Conservation (phyloP, 2,888 invertebrate species). For the Parascotia fuliginaria region DNA sequence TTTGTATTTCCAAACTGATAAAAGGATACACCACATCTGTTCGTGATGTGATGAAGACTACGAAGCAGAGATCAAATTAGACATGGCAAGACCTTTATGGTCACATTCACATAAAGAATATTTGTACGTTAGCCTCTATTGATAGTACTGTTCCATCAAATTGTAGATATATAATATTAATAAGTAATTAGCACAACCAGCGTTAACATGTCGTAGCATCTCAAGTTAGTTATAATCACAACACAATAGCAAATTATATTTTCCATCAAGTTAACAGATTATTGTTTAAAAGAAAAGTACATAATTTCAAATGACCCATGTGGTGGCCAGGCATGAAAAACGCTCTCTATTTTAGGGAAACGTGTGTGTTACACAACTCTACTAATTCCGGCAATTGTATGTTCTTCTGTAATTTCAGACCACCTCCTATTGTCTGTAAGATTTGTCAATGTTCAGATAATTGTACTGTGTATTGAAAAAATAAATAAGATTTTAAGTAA, state of each 20-base stretch:
- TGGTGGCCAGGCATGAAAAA: no score
- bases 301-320: no score
- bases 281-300: neutral
- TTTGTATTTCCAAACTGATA: conserved; percentile 61
- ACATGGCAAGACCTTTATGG: conserved; percentile 75
- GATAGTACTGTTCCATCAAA: conserved; percentile 70
- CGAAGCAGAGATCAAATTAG: conserved; percentile 79
- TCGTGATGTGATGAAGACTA: conserved; percentile 58
- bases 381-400: no score
- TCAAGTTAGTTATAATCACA: conserved; percentile 49
- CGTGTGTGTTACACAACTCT: no score
- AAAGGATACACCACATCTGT: conserved; percentile 59
- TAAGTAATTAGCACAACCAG: conserved; percentile 55
- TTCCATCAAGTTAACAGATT: conserved; percentile 23
- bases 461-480: no score
- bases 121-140: conserved; percentile 81
- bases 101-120: conserved; percentile 60
- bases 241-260: conserved; percentile 36
- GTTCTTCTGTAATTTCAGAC: no score
- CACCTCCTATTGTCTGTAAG: no score
- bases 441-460: no score
- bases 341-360: no score
- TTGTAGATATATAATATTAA: conserved; percentile 30
- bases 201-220: conserved; percentile 54
- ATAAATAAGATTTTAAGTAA: conserved; percentile 11